Evolutionary conservation across 2,888 invertebrate species (phyloP).

Genomic region (Hartigia nigra): DNA sequence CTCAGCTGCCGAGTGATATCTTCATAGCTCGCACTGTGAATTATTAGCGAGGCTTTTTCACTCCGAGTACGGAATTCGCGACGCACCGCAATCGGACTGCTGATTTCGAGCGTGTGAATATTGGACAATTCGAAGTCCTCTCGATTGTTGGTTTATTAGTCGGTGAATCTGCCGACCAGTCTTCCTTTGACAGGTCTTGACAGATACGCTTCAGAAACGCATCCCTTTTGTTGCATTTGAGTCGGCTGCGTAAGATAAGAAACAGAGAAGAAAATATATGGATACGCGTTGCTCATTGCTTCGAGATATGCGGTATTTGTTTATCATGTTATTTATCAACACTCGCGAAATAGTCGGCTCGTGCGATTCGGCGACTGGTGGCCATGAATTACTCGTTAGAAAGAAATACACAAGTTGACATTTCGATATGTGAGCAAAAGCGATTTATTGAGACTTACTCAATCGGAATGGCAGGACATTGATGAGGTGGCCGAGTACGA

Average conservation of each 20-base stretch:
- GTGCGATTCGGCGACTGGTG: neutral
- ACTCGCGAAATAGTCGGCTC: neutral
- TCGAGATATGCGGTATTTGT: neutral
- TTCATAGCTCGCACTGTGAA: slow-evolving; percentile 50
- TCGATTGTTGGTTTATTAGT: neutral
- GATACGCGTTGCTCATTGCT: neutral
- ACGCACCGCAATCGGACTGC: neutral
- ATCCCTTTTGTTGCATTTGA: neutral
- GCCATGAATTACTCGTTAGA: neutral
- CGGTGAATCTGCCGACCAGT: neutral
- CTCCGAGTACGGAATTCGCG: slow-evolving; percentile 19
- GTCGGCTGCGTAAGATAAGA: neutral
- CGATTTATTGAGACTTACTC: neutral
- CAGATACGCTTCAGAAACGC: neutral
- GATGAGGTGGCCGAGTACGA: neutral
- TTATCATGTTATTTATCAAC: neutral
- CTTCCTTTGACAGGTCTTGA: neutral
- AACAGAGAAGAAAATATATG: neutral
- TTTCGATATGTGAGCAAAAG: neutral
- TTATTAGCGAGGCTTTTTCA: slow-evolving; percentile 45
- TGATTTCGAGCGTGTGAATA: neutral
- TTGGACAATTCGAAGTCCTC: neutral
- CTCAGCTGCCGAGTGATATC: slow-evolving; percentile 52
- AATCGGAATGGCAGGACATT: neutral
- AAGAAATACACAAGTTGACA: neutral